Evolutionary conservation across 2,113 vertebrate genomes (phyloP), one percentile per base, ranked within the genome.

Genomic region (Coturnix japonica): DNA sequence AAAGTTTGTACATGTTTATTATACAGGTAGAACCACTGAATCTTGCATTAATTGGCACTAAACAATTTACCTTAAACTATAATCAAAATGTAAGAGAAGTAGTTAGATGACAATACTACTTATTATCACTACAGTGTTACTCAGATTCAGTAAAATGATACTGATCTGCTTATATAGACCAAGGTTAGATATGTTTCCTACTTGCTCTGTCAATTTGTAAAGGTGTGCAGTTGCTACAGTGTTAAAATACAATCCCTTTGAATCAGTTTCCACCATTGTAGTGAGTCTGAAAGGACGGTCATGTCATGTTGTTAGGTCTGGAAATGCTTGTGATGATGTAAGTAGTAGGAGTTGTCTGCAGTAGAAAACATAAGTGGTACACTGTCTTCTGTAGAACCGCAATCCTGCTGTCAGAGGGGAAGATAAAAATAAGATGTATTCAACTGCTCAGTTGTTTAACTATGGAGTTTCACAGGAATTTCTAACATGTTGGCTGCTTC

Each of bases 281-380:
- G 94, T 93, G 80, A 92, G 85, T 93, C 93, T 76, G 64, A 89
- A 91, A 94, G 86, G 95, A 93, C 91, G 79, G 86, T 41, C 70
- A 39, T 57, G 86, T 41, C 70, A 39, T 57, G 44, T 92, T 94
- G 88, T 94, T 47, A 69, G 3, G 63, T 77, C 65, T 71, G 85
- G 73, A 83, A 93, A 22, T 71, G 37, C 64, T 87, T 80, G n/a
- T 51, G 72, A 43, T 94, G 94, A 93, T 46, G 56, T 76, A 63
- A 85, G 78, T 78, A 41, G 63, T 90, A 11, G 44, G 70, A 66
- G 19, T 83, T 23, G 33, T 69, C 75, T 84, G 81, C 61, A 81
- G 61, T 63, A 70, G 81, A 84, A 83, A 90, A 44, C 35, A 4
- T 6, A 73, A 33, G 60, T 82, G 54, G 70, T 87, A 7, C 17